Percentiles rank a stretch among this genome's conserved stretches.
phyloP scores from a whole-genome alignment of 92 coral and sea anemone genomes.

The Epizoanthus ramosus region DNA sequence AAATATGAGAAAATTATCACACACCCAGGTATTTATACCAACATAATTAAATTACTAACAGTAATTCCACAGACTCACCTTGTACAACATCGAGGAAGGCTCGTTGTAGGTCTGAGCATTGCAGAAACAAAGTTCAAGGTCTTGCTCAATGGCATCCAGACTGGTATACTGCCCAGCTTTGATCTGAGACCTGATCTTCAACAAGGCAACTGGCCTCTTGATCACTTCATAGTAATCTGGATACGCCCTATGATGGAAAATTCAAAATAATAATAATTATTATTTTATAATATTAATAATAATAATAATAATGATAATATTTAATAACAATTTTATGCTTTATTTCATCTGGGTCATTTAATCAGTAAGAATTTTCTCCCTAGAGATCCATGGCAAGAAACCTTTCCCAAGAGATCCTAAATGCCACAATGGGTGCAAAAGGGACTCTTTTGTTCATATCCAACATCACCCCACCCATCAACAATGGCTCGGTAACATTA shows the following conservation, averaged over 20 bases:
- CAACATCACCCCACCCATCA: too few species aligned
- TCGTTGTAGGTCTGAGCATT: slow-evolving; percentile 98
- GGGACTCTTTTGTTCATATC: too few species aligned
- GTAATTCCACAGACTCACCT: slow-evolving; percentile 52
- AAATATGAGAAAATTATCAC: too few species aligned
- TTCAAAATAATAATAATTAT: neutral
- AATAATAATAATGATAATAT: too few species aligned
- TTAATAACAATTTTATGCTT: too few species aligned
- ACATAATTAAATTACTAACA: too few species aligned
- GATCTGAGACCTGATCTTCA: slow-evolving; percentile 91
- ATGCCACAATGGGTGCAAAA: too few species aligned
- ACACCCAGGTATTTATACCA: neutral
- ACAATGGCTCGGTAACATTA: too few species aligned
- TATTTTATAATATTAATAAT: neutral
- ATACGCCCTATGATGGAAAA: slow-evolving; percentile 69
- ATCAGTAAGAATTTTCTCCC: too few species aligned
- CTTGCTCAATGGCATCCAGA: slow-evolving; percentile 80
- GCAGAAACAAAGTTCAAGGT: slow-evolving; percentile 81
- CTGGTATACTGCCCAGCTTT: slow-evolving; percentile 94
- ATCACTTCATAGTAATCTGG: slow-evolving; percentile 99
- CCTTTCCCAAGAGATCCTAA: too few species aligned
- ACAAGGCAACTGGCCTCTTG: slow-evolving; percentile 90
- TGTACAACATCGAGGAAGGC: slow-evolving; percentile 92
- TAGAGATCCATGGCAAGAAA: too few species aligned
- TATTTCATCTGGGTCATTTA: too few species aligned